Evolutionary conservation across 2,113 vertebrate species (phyloP).

Genomic region (Phylloscopus trochiloides): DNA sequence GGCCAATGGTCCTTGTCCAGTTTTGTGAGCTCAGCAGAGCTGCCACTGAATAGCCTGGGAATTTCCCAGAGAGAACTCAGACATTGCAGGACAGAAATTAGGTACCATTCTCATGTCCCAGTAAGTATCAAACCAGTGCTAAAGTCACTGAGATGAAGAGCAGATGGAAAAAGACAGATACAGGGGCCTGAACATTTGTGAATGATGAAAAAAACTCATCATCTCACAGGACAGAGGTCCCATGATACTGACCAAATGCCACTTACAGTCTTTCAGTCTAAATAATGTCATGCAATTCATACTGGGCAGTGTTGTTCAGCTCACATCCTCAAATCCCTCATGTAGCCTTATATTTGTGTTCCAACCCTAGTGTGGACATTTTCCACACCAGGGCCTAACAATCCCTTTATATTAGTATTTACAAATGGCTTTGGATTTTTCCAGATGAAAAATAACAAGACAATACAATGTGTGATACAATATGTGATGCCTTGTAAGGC

Average conservation of each 20-base stretch:
- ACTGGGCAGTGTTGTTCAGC: background rate
- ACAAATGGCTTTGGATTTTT: background rate
- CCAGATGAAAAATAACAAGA: background rate
- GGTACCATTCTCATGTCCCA: background rate
- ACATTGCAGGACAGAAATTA: background rate
- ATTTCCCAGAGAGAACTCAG: background rate
- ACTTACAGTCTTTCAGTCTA: background rate
- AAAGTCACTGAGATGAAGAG: background rate
- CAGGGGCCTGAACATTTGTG: background rate
- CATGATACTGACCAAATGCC: background rate
- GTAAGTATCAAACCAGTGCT: background rate
- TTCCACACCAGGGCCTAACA: background rate
- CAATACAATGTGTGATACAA: background rate
- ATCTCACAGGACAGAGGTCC: accelerated
- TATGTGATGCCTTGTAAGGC: background rate
- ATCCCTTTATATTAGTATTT: background rate
- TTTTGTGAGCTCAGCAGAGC: background rate
- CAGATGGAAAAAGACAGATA: background rate
- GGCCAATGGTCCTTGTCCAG: background rate
- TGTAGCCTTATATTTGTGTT: background rate
- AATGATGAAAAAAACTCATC: background rate
- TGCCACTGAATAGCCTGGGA: background rate
- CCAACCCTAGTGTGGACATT: background rate
- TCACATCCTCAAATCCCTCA: background rate
- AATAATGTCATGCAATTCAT: background rate